A percentile compares a stretch with the other conserved stretches of the same genome.
phyloP scores from a whole-genome alignment of 2,888 invertebrate genomes.

The Cerceris ruficornis region DNA sequence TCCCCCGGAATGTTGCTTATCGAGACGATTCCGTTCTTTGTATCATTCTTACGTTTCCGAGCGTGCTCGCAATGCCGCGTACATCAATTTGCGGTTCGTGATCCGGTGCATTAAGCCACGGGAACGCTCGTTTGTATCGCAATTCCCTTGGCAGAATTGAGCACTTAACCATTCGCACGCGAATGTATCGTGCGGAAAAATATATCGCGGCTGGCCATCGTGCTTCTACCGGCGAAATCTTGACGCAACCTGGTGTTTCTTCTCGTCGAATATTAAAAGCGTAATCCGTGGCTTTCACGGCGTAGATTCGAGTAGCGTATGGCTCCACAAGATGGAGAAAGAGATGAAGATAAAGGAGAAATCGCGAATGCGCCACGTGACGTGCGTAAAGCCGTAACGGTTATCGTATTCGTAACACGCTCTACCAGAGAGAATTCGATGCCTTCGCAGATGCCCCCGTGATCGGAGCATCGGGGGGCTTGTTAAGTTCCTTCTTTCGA shows the following conservation, averaged over 20 bases:
- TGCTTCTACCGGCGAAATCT: slow-evolving; percentile 38
- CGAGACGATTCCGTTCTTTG: neutral
- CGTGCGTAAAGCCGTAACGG: slow-evolving; percentile 7
- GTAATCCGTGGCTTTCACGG: neutral
- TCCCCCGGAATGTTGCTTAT: neutral
- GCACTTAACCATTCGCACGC: slow-evolving; percentile 51
- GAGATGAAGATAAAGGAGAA: neutral
- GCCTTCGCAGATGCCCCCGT: slow-evolving; percentile 14
- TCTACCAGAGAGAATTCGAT: slow-evolving; percentile 36
- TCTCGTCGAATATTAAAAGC: slow-evolving; percentile 51
- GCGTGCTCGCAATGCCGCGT: neutral
- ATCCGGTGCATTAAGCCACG: slow-evolving; percentile 36
- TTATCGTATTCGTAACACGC: slow-evolving; percentile 21
- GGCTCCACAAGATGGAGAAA: neutral
- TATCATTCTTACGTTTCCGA: neutral
- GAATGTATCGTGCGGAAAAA: slow-evolving; percentile 50
- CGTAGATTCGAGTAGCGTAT: neutral
- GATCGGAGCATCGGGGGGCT: slow-evolving; percentile 14
- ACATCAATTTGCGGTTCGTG: slow-evolving; percentile 1
- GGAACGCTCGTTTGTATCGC: slow-evolving; percentile 46
- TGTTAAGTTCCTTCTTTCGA: slow-evolving; percentile 31
- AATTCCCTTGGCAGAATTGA: slow-evolving; percentile 43
- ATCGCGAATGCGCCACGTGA: slow-evolving; percentile 35
- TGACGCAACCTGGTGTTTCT: slow-evolving; percentile 24
- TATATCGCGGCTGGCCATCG: slow-evolving; percentile 41